These are phyloP conservation scores for Coleophora deauratella DNA, from an alignment of 2,888 invertebrate species.

Conservation along the genomic window DNA sequence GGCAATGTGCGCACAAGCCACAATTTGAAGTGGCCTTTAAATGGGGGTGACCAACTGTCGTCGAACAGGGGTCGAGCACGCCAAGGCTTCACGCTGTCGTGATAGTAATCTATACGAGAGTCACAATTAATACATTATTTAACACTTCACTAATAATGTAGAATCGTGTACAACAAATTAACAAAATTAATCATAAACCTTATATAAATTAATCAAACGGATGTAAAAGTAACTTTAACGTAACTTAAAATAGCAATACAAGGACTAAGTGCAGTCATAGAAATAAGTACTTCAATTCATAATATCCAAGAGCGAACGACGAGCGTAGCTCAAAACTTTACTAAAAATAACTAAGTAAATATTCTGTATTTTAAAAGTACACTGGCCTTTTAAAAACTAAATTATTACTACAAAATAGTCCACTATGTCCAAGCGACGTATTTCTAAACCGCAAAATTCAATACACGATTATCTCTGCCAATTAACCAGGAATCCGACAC, in stretches of 20 bases:
- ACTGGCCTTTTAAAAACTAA: neutral
- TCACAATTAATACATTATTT: slow-evolving; percentile 63
- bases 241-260: slow-evolving; percentile 1
- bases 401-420: neutral
- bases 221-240: slow-evolving; percentile 4
- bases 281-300: too few relatives aligned
- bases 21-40: slow-evolving; percentile 69
- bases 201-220: slow-evolving; percentile 5
- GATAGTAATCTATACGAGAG: slow-evolving; percentile 67
- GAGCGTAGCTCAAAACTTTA: too few relatives aligned
- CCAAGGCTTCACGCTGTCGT: slow-evolving; percentile 60
- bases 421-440: neutral
- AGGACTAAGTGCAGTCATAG: neutral
- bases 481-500: slow-evolving; percentile 72
- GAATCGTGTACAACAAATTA: slow-evolving; percentile 23
- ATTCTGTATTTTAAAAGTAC: too few relatives aligned
- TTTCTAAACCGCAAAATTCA: slow-evolving; percentile 23
- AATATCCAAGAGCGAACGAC: too few relatives aligned
- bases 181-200: slow-evolving; percentile 16
- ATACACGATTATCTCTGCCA: slow-evolving; percentile 66
- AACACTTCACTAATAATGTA: slow-evolving; percentile 43
- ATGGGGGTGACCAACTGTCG: slow-evolving; percentile 74
- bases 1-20: slow-evolving; percentile 66
- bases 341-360: too few relatives aligned
- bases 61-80: slow-evolving; percentile 57